phyloP scores from a whole-genome alignment of 2,113 vertebrate species.

The Dromas ardeola region DNA sequence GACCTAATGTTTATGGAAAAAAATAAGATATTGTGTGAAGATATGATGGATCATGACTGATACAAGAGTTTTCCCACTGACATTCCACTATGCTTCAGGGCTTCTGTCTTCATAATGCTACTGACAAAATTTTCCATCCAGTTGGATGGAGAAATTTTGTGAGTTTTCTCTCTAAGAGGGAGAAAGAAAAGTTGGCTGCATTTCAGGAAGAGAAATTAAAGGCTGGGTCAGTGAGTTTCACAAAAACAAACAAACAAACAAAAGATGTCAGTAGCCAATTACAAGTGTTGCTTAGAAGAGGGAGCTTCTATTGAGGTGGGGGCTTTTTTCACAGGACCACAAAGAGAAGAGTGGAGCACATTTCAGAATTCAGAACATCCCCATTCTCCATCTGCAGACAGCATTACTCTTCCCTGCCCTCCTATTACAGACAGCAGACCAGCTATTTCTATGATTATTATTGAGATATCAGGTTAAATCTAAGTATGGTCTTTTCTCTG shows the following conservation, averaged over 20 bases:
- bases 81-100: not conserved
- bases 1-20: not conserved
- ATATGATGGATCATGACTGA: not conserved
- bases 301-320: not conserved
- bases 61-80: not conserved
- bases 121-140: not conserved
- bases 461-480: not conserved
- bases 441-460: not conserved
- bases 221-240: not conserved
- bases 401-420: not conserved
- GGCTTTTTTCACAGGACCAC: not conserved
- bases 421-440: not conserved
- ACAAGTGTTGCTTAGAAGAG: not conserved
- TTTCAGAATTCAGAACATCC: not conserved
- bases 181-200: not conserved
- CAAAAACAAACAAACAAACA: not conserved
- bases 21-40: not conserved
- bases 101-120: constrained; percentile 11
- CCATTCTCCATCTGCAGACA: not conserved
- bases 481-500: not conserved
- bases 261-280: not conserved
- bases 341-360: not conserved
- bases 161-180: not conserved
- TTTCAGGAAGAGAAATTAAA: constrained; percentile 17
- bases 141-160: not conserved